These are phyloP conservation scores for Hylaeus anthracinus DNA, from an alignment of 1,140 invertebrate genomes.

Conservation along the genomic window DNA sequence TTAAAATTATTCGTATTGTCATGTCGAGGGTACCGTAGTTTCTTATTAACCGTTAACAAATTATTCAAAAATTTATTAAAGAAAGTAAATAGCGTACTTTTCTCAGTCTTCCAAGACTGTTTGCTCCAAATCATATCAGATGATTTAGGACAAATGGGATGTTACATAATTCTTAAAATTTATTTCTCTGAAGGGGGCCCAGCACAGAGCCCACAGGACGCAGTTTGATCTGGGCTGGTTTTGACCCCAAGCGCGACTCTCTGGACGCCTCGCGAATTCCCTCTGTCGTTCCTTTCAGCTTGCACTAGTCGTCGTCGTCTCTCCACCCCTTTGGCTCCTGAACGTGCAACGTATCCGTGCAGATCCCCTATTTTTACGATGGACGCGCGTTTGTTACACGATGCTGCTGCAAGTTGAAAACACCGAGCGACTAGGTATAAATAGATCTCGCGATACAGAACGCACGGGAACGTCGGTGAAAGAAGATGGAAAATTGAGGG, in stretches of 20 bases:
- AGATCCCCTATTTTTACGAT: constrained; percentile 63
- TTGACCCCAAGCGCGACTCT: constrained; percentile 38
- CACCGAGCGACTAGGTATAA: constrained; percentile 63
- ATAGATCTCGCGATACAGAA: constrained; percentile 58
- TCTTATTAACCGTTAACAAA: too few relatives aligned
- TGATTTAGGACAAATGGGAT: too few relatives aligned
- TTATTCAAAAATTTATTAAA: too few relatives aligned
- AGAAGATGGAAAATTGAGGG: constrained; percentile 30
- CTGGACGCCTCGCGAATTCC: constrained; percentile 24
- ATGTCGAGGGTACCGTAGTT: too few relatives aligned
- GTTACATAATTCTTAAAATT: too few relatives aligned
- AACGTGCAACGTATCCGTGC: constrained; percentile 36
- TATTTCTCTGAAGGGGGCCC: too few relatives aligned
- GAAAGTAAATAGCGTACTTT: too few relatives aligned
- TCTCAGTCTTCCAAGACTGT: too few relatives aligned
- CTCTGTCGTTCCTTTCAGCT: not conserved
- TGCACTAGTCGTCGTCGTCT: not conserved
- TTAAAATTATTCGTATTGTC: too few relatives aligned
- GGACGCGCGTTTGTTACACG: constrained; percentile 63
- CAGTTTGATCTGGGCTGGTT: not conserved
- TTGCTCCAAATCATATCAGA: too few relatives aligned
- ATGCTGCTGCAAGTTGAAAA: constrained; percentile 64
- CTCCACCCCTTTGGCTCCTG: not conserved
- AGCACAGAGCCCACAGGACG: too few relatives aligned
- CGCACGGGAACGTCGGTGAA: not conserved